Evolutionary conservation across 2,888 invertebrate species (phyloP).

Genomic region (Junonia oenone): DNA sequence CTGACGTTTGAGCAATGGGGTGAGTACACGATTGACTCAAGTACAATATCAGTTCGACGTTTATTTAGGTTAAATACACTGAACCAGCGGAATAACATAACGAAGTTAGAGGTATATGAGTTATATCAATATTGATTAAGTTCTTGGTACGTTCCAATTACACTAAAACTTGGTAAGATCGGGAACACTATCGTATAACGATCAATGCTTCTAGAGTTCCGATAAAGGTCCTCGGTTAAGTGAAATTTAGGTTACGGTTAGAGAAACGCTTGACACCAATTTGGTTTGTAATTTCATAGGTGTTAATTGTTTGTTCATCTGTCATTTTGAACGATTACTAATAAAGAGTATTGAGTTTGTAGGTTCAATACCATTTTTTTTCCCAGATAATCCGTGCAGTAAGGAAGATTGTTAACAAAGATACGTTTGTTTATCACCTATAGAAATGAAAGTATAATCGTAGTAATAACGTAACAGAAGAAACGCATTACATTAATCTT

Average conservation of each 20-base stretch:
- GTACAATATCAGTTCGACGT: constrained; percentile 5
- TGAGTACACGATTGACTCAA: not conserved
- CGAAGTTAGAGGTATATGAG: constrained; percentile 12
- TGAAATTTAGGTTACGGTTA: not conserved
- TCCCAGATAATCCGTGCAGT: no score
- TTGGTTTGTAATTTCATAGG: no score
- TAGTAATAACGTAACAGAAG: no score
- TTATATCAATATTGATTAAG: constrained; percentile 16
- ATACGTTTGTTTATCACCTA: no score
- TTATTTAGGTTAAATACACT: constrained; percentile 7
- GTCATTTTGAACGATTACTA: no score
- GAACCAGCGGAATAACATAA: constrained; percentile 6
- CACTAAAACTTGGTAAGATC: constrained; percentile 35
- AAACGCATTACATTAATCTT: not conserved
- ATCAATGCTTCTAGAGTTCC: not conserved
- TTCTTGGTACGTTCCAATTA: constrained; percentile 37
- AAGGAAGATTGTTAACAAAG: no score
- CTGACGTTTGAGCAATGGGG: not conserved
- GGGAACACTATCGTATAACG: not conserved
- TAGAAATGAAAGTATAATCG: no score
- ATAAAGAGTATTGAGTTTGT: no score
- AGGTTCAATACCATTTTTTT: no score
- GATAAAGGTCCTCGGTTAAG: no score
- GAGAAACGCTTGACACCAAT: no score
- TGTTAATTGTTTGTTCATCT: no score